Conservation (phyloP, 2,113 vertebrate species). For the Haemorhous mexicanus region DNA sequence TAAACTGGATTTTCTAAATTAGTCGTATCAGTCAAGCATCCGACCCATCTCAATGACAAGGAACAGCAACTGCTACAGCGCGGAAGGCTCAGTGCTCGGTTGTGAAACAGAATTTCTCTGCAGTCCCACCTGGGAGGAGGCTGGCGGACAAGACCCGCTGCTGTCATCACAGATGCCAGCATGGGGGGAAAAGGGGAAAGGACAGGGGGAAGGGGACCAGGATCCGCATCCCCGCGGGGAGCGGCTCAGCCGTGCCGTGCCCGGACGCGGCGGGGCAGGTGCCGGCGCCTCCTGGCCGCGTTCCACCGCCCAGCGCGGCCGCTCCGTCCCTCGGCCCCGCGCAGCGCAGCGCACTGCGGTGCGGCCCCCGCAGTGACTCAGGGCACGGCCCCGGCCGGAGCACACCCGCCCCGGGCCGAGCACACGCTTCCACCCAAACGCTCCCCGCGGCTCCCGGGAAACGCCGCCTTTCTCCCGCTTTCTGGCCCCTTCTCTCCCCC, state of each 20-base stretch:
- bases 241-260: rapidly evolving
- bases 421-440: rapidly evolving
- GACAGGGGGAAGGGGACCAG: rapidly evolving
- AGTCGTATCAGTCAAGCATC: background rate
- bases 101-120: background rate
- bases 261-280: background rate
- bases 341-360: background rate
- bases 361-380: background rate
- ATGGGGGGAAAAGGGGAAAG: rapidly evolving
- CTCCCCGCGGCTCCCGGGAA: background rate
- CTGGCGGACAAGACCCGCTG: background rate
- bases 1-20: background rate
- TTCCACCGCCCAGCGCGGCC: background rate
- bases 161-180: rapidly evolving
- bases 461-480: background rate
- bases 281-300: background rate
- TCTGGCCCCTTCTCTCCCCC: background rate
- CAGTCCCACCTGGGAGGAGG: constrained; percentile 4
- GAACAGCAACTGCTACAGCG: background rate
- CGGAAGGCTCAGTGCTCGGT: rapidly evolving
- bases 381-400: background rate
- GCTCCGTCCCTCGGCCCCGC: background rate
- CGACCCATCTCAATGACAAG: rapidly evolving
- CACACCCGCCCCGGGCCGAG: background rate
- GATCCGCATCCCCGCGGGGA: rapidly evolving